Evolutionary conservation across 1,140 invertebrate species (phyloP).

Genomic region (Bombus consobrinus): DNA sequence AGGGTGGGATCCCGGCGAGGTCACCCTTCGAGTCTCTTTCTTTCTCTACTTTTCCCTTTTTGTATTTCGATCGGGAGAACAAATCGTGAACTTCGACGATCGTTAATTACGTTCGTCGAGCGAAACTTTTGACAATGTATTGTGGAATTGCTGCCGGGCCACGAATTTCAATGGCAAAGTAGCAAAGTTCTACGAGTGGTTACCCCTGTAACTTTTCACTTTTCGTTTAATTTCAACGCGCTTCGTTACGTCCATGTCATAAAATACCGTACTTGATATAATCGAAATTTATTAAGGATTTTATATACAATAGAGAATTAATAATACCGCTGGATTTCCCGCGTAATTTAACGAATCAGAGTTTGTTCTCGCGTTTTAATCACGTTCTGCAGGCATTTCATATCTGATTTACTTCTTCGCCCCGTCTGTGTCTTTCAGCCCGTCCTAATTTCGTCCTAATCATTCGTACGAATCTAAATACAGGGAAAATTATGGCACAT

Average conservation of each 20-base stretch:
- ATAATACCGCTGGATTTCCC: background rate
- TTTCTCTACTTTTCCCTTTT: slow-evolving; percentile 29
- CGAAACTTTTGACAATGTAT: slow-evolving; percentile 57
- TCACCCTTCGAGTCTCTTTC: slow-evolving; percentile 17
- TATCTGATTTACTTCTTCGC: too few relatives aligned
- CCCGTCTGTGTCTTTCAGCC: background rate
- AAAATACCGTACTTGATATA: slow-evolving; percentile 20
- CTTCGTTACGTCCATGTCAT: slow-evolving; percentile 20
- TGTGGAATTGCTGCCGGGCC: slow-evolving; percentile 29
- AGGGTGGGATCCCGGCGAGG: slow-evolving; percentile 26
- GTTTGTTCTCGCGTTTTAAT: background rate
- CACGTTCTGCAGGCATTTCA: background rate
- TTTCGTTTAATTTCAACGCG: slow-evolving; percentile 28
- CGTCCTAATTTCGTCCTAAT: background rate
- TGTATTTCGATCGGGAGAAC: slow-evolving; percentile 56
- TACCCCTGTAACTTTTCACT: slow-evolving; percentile 31
- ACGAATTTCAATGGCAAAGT: slow-evolving; percentile 49
- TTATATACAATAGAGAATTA: background rate
- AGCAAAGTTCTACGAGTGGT: slow-evolving; percentile 25
- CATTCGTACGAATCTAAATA: background rate
- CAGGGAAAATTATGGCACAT: too few relatives aligned
- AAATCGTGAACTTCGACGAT: slow-evolving; percentile 60
- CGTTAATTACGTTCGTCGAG: slow-evolving; percentile 55
- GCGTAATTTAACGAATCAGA: background rate
- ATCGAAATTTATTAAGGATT: slow-evolving; percentile 14